A percentile compares a stretch with the other conserved stretches of the same genome.
Evolutionary conservation across 2,888 invertebrate genomes (phyloP).

Genomic region (Limnephilus marmoratus): DNA sequence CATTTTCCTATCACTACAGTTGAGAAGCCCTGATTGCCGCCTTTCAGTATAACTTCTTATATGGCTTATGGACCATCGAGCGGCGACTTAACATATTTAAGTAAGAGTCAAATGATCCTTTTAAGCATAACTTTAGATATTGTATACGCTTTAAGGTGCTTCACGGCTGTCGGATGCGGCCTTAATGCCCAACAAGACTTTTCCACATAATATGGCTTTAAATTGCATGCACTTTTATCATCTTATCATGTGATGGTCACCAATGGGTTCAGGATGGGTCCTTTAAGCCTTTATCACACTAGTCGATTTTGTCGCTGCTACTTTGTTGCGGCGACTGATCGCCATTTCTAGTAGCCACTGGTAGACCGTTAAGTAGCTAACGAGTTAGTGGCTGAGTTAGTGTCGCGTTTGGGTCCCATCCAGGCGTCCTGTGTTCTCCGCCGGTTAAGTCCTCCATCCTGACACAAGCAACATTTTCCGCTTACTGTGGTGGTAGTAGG

Average conservation of each 20-base stretch:
- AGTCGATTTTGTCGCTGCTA: too few species aligned
- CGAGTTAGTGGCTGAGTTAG: too few species aligned
- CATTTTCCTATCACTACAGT: not conserved
- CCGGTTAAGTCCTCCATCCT: too few species aligned
- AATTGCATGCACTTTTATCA: conserved; percentile 45
- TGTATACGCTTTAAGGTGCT: conserved; percentile 35
- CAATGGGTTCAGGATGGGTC: not conserved
- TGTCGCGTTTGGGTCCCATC: too few species aligned
- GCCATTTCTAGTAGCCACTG: too few species aligned
- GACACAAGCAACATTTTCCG: too few species aligned
- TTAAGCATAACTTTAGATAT: conserved; percentile 44
- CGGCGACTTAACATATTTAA: conserved; percentile 45
- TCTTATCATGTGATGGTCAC: conserved; percentile 17
- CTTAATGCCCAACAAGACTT: conserved; percentile 24
- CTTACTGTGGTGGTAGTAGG: too few species aligned
- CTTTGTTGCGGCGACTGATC: too few species aligned
- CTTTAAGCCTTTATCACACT: not conserved
- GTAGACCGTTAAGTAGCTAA: too few species aligned
- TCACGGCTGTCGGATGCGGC: conserved; percentile 41
- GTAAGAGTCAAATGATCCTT: conserved; percentile 48
- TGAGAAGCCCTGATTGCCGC: conserved; percentile 39
- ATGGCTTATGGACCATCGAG: conserved; percentile 43
- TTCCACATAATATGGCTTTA: conserved; percentile 31
- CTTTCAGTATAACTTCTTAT: conserved; percentile 44
- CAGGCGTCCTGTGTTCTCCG: too few species aligned